These are phyloP conservation scores for Coranthus polyacanthus DNA, from an alignment of 2,797 vertebrate species.

Conservation along the genomic window DNA sequence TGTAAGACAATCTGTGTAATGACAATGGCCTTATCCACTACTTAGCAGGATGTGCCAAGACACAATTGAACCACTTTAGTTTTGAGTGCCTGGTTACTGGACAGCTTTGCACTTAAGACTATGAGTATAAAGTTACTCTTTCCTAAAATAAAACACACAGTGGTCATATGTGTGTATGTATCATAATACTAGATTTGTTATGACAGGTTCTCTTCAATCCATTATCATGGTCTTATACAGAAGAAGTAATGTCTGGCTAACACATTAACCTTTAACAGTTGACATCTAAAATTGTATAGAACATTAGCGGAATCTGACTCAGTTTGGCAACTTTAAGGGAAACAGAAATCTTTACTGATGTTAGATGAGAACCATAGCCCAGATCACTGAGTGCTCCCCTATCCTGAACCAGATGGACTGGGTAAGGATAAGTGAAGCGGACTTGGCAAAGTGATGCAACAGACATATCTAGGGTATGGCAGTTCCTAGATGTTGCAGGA, in stretches of 20 bases:
- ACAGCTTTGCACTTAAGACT: slow-evolving; percentile 49
- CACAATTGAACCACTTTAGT: slow-evolving; percentile 70
- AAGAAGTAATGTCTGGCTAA: slow-evolving; percentile 50
- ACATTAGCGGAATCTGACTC: slow-evolving; percentile 50
- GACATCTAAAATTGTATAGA: slow-evolving; percentile 47
- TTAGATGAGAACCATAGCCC: slow-evolving; percentile 65
- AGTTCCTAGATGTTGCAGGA: slow-evolving; percentile 73
- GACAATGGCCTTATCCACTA: slow-evolving; percentile 69
- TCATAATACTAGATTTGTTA: slow-evolving; percentile 66
- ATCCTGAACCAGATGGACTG: slow-evolving; percentile 60
- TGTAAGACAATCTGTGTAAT: slow-evolving; percentile 70
- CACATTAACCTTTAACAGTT: slow-evolving; percentile 62
- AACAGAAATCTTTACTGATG: slow-evolving; percentile 68
- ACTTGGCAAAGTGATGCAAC: slow-evolving; percentile 63
- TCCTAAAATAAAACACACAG: slow-evolving; percentile 50
- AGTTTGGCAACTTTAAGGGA: slow-evolving; percentile 61
- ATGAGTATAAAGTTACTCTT: slow-evolving; percentile 65
- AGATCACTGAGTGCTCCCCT: slow-evolving; percentile 46
- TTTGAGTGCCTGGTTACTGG: slow-evolving; percentile 55
- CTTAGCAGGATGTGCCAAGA: slow-evolving; percentile 67
- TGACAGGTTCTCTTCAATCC: slow-evolving; percentile 55
- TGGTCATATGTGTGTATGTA: slow-evolving; percentile 60
- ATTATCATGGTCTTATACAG: slow-evolving; percentile 49
- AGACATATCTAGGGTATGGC: slow-evolving; percentile 64
- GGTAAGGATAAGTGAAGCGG: slow-evolving; percentile 50